phyloP scores from a whole-genome alignment of 2,888 invertebrate species.

The Rhagophthalmus giganteus region DNA sequence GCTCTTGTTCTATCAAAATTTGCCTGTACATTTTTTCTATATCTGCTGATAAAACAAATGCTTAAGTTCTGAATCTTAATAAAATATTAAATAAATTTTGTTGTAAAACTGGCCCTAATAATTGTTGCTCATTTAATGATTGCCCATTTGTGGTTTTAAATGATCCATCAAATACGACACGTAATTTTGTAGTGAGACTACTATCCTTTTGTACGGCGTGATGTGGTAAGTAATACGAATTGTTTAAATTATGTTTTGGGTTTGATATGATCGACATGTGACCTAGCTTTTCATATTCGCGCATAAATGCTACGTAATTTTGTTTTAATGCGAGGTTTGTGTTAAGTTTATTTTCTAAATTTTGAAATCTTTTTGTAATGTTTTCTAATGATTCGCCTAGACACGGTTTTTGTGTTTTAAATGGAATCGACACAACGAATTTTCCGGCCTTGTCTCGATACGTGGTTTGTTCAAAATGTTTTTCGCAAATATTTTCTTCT shows the following conservation, averaged over 20 bases:
- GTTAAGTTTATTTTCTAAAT: background rate
- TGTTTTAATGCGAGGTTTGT: background rate
- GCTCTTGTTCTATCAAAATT: slow-evolving; percentile 22
- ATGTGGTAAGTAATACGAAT: slow-evolving; percentile 18
- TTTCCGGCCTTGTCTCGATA: too few species aligned
- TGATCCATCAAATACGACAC: slow-evolving; percentile 29
- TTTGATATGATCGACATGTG: too few species aligned
- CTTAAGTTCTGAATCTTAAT: slow-evolving; percentile 25
- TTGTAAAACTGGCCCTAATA: slow-evolving; percentile 27
- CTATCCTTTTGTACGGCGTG: slow-evolving; percentile 14
- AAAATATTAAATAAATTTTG: slow-evolving; percentile 31
- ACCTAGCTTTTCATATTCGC: background rate
- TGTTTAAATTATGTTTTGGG: too few species aligned
- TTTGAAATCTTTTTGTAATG: too few species aligned
- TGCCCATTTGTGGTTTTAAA: slow-evolving; percentile 4
- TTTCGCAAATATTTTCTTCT: too few species aligned
- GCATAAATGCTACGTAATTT: background rate
- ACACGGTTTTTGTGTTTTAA: too few species aligned
- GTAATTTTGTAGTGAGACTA: slow-evolving; percentile 13
- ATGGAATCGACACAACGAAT: too few species aligned
- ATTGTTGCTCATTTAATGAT: slow-evolving; percentile 16
- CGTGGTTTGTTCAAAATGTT: too few species aligned
- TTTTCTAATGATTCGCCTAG: too few species aligned
- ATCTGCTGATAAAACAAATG: slow-evolving; percentile 27
- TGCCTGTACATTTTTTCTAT: slow-evolving; percentile 35